Evolutionary conservation across 2,888 invertebrate species (phyloP).

Genomic region (Philaethria dido): DNA sequence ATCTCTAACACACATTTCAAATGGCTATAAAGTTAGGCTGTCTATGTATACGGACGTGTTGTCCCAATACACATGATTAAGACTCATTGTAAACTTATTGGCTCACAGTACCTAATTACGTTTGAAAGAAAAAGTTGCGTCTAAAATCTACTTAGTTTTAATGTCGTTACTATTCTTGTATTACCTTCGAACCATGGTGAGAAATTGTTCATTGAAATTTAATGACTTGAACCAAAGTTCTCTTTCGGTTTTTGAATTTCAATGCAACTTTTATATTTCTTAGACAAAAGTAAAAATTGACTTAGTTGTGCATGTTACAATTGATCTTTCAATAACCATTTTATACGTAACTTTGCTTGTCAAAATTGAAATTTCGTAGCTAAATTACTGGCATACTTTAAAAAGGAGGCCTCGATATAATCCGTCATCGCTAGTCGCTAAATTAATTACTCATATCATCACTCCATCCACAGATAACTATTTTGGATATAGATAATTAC

Average conservation of each 20-base stretch:
- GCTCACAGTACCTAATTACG: constrained; percentile 4
- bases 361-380: constrained; percentile 5
- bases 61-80: neutral
- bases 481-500: constrained; percentile 45
- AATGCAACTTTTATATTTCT: too few species aligned
- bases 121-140: constrained; percentile 9
- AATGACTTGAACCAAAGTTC: neutral
- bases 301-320: too few species aligned
- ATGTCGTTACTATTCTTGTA: neutral
- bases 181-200: too few species aligned
- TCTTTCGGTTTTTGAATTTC: too few species aligned
- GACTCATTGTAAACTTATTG: constrained; percentile 14
- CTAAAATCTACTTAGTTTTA: neutral
- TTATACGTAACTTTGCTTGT: constrained; percentile 2
- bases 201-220: too few species aligned
- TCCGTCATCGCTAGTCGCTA: constrained; percentile 50
- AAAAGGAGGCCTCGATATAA: constrained; percentile 36
- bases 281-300: too few species aligned
- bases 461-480: constrained; percentile 65
- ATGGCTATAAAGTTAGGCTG: constrained; percentile 1
- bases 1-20: neutral
- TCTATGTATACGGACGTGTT: neutral
- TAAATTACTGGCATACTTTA: constrained; percentile 5
- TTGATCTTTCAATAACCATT: neutral
- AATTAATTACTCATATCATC: constrained; percentile 67